Conservation (phyloP, 2,797 vertebrate genomes). For the Diceros bicornis region DNA sequence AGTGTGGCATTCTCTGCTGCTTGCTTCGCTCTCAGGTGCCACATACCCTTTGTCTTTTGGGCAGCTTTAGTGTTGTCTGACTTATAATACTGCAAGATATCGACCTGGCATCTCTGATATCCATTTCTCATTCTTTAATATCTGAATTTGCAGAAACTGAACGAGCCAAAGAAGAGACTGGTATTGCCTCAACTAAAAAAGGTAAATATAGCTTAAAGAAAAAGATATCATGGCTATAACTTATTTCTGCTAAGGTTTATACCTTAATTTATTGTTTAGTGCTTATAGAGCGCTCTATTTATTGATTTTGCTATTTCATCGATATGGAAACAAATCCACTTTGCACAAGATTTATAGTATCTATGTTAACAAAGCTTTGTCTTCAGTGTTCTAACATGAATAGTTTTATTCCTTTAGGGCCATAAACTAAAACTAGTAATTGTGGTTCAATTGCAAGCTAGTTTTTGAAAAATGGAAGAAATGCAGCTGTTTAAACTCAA, state of each 20-base stretch:
- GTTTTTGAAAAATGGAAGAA: constrained; percentile 38
- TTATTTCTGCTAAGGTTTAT: neutral
- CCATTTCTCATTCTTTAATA: constrained; percentile 62
- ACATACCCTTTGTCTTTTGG: neutral
- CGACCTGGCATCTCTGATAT: neutral
- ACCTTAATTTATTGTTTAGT: neutral
- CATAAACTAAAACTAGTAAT: neutral
- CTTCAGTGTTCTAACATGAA: neutral
- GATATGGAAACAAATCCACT: neutral
- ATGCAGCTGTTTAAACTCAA: neutral
- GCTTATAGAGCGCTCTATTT: neutral
- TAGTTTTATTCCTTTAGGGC: neutral
- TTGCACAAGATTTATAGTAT: neutral
- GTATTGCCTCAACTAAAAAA: constrained; percentile 79
- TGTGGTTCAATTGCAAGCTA: neutral
- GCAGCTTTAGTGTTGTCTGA: neutral
- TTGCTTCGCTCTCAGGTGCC: constrained; percentile 31
- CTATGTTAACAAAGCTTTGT: neutral
- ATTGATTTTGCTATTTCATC: constrained; percentile 59
- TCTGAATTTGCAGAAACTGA: constrained; percentile 84
- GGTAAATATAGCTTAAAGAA: constrained; percentile 73
- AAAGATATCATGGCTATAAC: neutral
- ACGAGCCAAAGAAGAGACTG: constrained; percentile 82
- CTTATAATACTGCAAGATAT: neutral
- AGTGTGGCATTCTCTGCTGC: neutral